A percentile compares a stretch with the other conserved stretches of the same genome.
phyloP scores from a whole-genome alignment of 2,113 vertebrate genomes.

The Pimephales promelas region DNA sequence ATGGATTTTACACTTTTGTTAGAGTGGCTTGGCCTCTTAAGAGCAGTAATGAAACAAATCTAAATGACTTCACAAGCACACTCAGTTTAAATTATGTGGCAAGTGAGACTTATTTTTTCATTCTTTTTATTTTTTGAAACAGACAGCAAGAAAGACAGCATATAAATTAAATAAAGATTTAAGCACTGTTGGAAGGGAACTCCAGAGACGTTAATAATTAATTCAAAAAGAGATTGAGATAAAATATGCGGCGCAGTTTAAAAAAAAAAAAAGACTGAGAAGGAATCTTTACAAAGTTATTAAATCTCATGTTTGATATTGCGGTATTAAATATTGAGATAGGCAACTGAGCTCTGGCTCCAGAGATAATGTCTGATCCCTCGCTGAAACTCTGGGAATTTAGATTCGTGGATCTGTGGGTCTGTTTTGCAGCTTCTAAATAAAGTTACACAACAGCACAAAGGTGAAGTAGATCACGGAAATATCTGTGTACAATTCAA shows the following conservation, averaged over 20 bases:
- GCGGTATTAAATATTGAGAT: slow-evolving; percentile 51
- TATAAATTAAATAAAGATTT: slow-evolving; percentile 55
- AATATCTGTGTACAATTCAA: slow-evolving; percentile 5
- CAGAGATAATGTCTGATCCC: slow-evolving; percentile 38
- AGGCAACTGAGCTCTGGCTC: slow-evolving; percentile 31
- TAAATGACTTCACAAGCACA: slow-evolving; percentile 46
- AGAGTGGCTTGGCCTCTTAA: slow-evolving; percentile 42
- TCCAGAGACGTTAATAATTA: slow-evolving; percentile 59
- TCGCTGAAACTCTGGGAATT: slow-evolving; percentile 20
- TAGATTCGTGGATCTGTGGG: neutral
- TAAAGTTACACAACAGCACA: neutral
- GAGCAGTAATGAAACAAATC: slow-evolving; percentile 54
- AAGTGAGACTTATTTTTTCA: slow-evolving; percentile 33
- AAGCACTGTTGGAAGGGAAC: slow-evolving; percentile 47
- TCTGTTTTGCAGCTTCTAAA: slow-evolving; percentile 3
- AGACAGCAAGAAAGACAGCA: slow-evolving; percentile 45
- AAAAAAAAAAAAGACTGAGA: slow-evolving; percentile 35
- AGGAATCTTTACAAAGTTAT: slow-evolving; percentile 49
- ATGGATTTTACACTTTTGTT: slow-evolving; percentile 52
- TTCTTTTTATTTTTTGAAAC: slow-evolving; percentile 28
- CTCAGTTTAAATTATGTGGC: slow-evolving; percentile 56
- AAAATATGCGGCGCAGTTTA: slow-evolving; percentile 46
- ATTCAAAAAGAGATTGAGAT: slow-evolving; percentile 49
- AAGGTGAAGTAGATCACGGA: neutral
- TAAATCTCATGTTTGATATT: slow-evolving; percentile 60